Base-by-base conservation (phyloP, 2,888 invertebrate genomes). In the Drosophila meridiana region DNA sequence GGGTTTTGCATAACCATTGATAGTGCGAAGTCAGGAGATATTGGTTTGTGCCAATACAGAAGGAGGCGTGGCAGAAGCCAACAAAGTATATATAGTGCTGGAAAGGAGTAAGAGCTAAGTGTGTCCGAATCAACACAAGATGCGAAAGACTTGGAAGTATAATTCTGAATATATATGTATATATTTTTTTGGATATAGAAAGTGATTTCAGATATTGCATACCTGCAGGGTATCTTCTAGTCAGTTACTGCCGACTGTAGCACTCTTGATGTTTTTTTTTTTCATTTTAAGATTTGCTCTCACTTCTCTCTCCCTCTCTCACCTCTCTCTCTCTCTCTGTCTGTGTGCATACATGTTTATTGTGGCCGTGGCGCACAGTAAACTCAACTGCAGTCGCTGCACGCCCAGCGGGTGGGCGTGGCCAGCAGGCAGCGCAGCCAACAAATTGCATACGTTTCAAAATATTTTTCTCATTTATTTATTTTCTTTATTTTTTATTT, bases 361-460 rank as follows among this genome's bases (percentile, higher is more conserved):
- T 58, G 20, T 48, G 57, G n/a, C 45, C 56, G 26, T 67, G 59
- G 43, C 61, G 43, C 40, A 63, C 38, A 40, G 65, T 53, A 58
- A 63, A 84, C 61, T 68, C 62, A 34, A 60, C 20, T 78, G 87
- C 83, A 73, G 38, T 53, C 62, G 32, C 28, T 56, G 62, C 50
- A 61, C 56, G 60, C 50, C 66, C 55, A 62, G 60, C 65, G 64
- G 67, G 67, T 50, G 77, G 78, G 75, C 75, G 83, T 83, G 78
- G 34, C 45, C 36, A 13, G 50, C 66, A 48, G 63, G 45, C 34
- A 55, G 69, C 30, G 32, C 34, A 52, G 70, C 38, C 32, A 76
- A 79, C 74, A 89, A 85, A 84, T 89, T 85, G 87, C 87, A 85
- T 58, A 65, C 85, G 85, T 47, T 77, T 67, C 42, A 60, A 73